These are phyloP conservation scores for Brachionus sp. DNA, from an alignment of 1,140 invertebrate genomes.

Conservation along the genomic window DNA sequence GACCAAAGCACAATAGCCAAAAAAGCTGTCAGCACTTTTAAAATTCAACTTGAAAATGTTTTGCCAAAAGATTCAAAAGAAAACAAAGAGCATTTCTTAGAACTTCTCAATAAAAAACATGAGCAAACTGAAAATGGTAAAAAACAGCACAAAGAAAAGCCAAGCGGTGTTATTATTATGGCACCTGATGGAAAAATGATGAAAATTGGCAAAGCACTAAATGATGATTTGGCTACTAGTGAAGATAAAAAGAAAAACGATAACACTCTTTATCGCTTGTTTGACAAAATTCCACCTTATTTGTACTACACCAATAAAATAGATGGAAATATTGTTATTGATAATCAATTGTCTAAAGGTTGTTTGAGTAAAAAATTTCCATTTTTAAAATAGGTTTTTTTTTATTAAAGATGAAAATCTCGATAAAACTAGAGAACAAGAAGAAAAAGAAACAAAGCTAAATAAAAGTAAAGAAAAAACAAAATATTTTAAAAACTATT, in stretches of 20 bases:
- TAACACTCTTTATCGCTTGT: not conserved
- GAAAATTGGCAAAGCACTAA: not conserved
- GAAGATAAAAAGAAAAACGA: constrained; percentile 21
- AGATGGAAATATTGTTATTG: not conserved
- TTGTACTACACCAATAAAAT: constrained; percentile 31
- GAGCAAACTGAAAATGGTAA: not conserved
- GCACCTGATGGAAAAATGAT: constrained; percentile 22
- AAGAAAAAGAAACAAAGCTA: no score
- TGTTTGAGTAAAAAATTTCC: not conserved
- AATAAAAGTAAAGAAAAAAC: no score
- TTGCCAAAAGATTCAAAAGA: not conserved
- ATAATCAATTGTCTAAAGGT: not conserved
- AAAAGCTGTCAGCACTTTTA: not conserved
- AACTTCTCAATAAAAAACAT: not conserved
- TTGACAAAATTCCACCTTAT: constrained; percentile 36
- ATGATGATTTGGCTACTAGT: not conserved
- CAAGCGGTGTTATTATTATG: not conserved
- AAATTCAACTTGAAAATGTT: constrained; percentile 33
- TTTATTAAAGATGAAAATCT: no score
- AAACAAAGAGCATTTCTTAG: not conserved
- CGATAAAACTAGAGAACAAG: no score
- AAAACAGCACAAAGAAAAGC: not conserved
- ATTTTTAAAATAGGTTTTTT: no score
- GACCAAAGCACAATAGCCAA: not conserved
- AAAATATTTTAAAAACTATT: no score